A percentile compares a stretch with the other conserved stretches of the same genome.
These are phyloP conservation scores for Aeoliscus strigatus DNA, from an alignment of 2,797 vertebrate genomes.

Conservation along the genomic window DNA sequence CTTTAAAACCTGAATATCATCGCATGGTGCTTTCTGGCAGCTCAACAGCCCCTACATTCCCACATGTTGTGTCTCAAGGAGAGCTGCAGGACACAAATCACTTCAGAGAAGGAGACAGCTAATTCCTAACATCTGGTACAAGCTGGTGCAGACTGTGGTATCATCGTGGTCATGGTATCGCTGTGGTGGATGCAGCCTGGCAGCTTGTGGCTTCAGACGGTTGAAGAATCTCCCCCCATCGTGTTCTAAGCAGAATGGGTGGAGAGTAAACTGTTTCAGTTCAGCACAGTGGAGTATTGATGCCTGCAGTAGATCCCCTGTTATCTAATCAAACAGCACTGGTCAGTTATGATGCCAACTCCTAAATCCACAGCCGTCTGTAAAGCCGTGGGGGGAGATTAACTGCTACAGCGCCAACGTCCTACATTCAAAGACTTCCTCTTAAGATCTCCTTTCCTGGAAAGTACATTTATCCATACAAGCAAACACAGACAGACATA, in stretches of 20 bases:
- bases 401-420: slow-evolving; percentile 72
- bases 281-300: slow-evolving; percentile 69
- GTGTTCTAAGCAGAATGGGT: slow-evolving; percentile 66
- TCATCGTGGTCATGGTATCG: slow-evolving; percentile 47
- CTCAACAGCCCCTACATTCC: slow-evolving; percentile 53
- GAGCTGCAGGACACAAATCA: slow-evolving; percentile 52
- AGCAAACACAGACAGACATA: slow-evolving; percentile 65
- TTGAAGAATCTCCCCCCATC: slow-evolving; percentile 66
- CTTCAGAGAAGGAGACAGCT: slow-evolving; percentile 62
- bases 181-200: slow-evolving; percentile 64
- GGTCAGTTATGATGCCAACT: slow-evolving; percentile 76
- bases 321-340: slow-evolving; percentile 81
- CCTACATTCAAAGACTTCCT: slow-evolving; percentile 77
- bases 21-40: slow-evolving; percentile 46
- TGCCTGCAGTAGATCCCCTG: slow-evolving; percentile 72
- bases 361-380: slow-evolving; percentile 75
- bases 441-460: slow-evolving; percentile 74
- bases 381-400: slow-evolving; percentile 77
- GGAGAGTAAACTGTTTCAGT: slow-evolving; percentile 70
- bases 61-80: slow-evolving; percentile 63
- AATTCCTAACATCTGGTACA: slow-evolving; percentile 78
- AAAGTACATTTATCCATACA: slow-evolving; percentile 72
- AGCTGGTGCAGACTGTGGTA: slow-evolving; percentile 61
- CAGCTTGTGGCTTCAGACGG: slow-evolving; percentile 65
- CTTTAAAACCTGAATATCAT: slow-evolving; percentile 22